Base-by-base conservation (phyloP, 2,888 invertebrate species). In the Anticlea derivata region DNA sequence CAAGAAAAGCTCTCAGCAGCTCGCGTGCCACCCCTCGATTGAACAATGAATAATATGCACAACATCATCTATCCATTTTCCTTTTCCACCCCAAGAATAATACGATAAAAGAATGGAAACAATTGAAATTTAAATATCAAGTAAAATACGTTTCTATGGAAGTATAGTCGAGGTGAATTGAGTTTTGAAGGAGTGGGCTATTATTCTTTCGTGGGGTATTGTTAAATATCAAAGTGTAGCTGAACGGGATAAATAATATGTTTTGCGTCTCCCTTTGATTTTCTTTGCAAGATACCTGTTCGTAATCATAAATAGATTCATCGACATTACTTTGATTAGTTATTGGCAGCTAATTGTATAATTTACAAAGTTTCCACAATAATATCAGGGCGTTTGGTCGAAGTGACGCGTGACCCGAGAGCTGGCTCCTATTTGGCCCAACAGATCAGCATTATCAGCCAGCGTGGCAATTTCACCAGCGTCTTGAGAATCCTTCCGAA, bases 41-140 rank as follows among this genome's bases (percentile, higher is more conserved):
- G 80, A 82, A 86, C 87, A 86, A 88, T 86, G 88, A 86, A 88
- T 87, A 87, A 83, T 85, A 88, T 87, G 81, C 72, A 72, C 74
- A 73, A 88, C 87, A 86, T 78, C 78, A 81, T 78, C 83, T 80
- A 80, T 81, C 86, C 86, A 88, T 88, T 87, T 87, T 84, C 80
- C 68, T 77, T 79, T 75, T 41, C 67, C 75, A 73, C 79, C 86
- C 81, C 71, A 78, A 83, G 83, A 83, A 83, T 79, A 80, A 76
- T 68, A 72, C 73, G 75, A 63, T 72, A 66, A 75, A 73, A 77
- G 78, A 85, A 85, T 82, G 83, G 79, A 72, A 83, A 83, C 85
- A 85, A 86, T 86, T 70, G 75, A 81, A 86, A 83, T 86, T 86
- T 84, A 78, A 86, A 86, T 84, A 79, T 78, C 69, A 81, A 79